Evolutionary conservation across 2,113 vertebrate species (phyloP), one percentile per base, ranked within the genome.

Genomic region (Calidris pygmaea): DNA sequence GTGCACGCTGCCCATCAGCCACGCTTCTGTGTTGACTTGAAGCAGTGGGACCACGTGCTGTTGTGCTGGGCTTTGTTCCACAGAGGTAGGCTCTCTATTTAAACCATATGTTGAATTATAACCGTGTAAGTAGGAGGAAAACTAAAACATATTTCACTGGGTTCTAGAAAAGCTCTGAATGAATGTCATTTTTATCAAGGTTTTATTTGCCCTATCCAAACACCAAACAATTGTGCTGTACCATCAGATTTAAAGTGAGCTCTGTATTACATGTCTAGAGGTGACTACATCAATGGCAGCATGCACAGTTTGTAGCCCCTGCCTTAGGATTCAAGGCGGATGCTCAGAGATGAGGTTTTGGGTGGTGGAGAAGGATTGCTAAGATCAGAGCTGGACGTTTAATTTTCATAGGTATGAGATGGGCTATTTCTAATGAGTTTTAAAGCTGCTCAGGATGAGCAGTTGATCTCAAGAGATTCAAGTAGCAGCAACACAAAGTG

Each of bases 81-180:
- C 79, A 65, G 78, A 79, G 68, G 58, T 16, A 84, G 79, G 45
- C 55, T 53, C n/a, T 67, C 87, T 87, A 75, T 95, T 85, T 95
- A 85, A 97, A 95, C 76, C 77, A 76, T n/a, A 79, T 93, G 78
- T 77, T 94, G 63, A 94, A 87, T 91, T 94, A 88, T 37, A 96
- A 70, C 68, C 2, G 1, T 79, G 74, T 89, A 87, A 95, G 71
- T 35, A 86, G 80, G 24, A 89, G 67, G 37, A 79, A 94, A 96
- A 89, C 47, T 39, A 87, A 91, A 96, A 2, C 82, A 24, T 79
- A 93, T 82, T 94, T 95, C 66, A 65, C 60, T 88, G 56, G 13
- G 27, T 76, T 90, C n/a, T 65, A 85, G 78, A 71, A 93, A 89
- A 87, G 73, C 62, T 71, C 85, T 89, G 87, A 95, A 92, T 35